Evolutionary conservation across 2,113 vertebrate genomes (phyloP).

Genomic region (Thunnus maccoyii): DNA sequence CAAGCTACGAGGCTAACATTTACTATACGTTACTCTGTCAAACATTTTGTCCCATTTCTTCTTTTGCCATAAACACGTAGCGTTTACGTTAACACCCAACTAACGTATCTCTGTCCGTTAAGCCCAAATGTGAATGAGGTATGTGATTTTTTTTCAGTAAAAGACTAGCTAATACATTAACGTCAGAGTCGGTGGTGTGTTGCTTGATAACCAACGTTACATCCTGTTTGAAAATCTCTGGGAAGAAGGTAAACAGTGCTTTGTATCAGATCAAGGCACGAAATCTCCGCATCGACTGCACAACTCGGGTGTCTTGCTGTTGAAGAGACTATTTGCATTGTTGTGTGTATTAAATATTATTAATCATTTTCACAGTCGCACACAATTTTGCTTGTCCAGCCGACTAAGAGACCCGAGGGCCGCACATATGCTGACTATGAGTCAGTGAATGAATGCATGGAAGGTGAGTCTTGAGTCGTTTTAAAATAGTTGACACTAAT

Average conservation of each 20-base stretch:
- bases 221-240: not conserved
- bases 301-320: not conserved
- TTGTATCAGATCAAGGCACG: not conserved
- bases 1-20: conserved; percentile 35
- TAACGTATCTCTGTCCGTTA: fast-evolving
- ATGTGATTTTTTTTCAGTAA: not conserved
- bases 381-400: conserved; percentile 97
- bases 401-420: conserved; percentile 98
- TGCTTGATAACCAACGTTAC: conserved; percentile 12
- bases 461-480: conserved; percentile 85
- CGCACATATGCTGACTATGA: conserved; percentile 98
- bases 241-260: not conserved
- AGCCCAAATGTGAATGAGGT: not conserved
- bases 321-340: not conserved
- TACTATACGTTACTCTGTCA: not conserved
- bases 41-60: not conserved
- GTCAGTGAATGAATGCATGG: conserved; percentile 99
- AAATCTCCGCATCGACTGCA: not conserved
- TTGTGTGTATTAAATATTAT: conserved; percentile 36
- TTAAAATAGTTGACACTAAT: not conserved
- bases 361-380: conserved; percentile 88
- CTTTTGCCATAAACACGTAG: not conserved
- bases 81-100: fast-evolving
- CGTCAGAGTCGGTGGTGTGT: not conserved
- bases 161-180: not conserved